Evolutionary conservation across 1,140 invertebrate genomes (phyloP), one percentile per base, ranked within the genome.

Genomic region (Apolygus lucorum): DNA sequence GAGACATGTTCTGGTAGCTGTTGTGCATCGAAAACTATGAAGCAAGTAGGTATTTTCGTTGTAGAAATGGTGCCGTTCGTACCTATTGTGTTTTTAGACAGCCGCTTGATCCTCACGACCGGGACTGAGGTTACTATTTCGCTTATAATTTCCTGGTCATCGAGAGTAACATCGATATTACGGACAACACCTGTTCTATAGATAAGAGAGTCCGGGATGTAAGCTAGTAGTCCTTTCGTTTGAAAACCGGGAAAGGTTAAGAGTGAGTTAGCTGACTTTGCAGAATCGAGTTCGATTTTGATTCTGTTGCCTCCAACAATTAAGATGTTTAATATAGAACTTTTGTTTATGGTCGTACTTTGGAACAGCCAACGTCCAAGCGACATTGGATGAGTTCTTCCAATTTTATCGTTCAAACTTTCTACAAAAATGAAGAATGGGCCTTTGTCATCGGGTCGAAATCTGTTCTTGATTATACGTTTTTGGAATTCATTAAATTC

Each of bases 401-500:
- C 34, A 11, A 49, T 49, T 49, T 49, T 49, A 11, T 49, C 17
- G 8, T 17, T 49, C 17, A 8, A 49, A 49, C 8, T n/a, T n/a
- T n/a, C n/a, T n/a, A n/a, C n/a, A n/a, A n/a, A n/a, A n/a, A n/a
- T n/a, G n/a, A n/a, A n/a, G 34, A 49, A 49, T 49, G 34, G 34
- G 8, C 34, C 34, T 49, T 49, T 49, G 17, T 49, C 17, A 17
- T 49, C 17, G 8, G 34, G 34, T 49, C 34, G 34, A 49, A 49
- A 49, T 49, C 34, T 49, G 34, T 49, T n/a, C n/a, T n/a, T n/a
- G n/a, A n/a, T n/a, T n/a, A n/a, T n/a, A n/a, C n/a, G n/a, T n/a
- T n/a, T n/a, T 49, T 49, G 34, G 34, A 49, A 49, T 49, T 49
- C 34, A 49, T 49, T 49, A 49, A 49, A 49, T 49, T 49, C 34